Evolutionary conservation across 30 jellyfish, hydroid and myxozoan species (phyloP).

Genomic region (Phacellophora camtschatica): DNA sequence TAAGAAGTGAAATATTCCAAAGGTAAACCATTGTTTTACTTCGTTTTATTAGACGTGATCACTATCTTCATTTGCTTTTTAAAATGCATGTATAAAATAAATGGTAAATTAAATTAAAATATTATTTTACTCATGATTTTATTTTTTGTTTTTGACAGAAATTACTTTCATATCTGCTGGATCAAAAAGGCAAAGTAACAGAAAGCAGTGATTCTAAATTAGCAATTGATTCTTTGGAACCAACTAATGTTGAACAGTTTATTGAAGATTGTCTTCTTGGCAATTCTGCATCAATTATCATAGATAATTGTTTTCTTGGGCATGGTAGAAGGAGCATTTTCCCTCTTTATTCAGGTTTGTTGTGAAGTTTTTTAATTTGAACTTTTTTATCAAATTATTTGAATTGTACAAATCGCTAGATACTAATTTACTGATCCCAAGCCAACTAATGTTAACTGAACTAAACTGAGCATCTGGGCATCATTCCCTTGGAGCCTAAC

Average conservation of each 20-base stretch:
- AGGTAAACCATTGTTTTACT: too few relatives aligned
- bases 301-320: slow-evolving; percentile 29
- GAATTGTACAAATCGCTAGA: too few relatives aligned
- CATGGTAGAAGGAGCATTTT: not conserved
- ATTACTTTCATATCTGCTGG: slow-evolving; percentile 17
- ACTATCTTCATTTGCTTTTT: too few relatives aligned
- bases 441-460: too few relatives aligned
- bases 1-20: too few relatives aligned
- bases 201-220: not conserved
- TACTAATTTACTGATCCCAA: too few relatives aligned
- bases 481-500: too few relatives aligned
- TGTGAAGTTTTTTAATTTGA: not conserved
- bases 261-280: slow-evolving; percentile 64
- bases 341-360: slow-evolving; percentile 11
- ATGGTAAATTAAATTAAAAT: too few relatives aligned
- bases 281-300: slow-evolving; percentile 1
- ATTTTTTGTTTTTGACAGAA: not conserved
- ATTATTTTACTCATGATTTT: too few relatives aligned
- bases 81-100: too few relatives aligned
- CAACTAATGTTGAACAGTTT: slow-evolving; percentile 25
- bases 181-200: not conserved
- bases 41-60: too few relatives aligned
- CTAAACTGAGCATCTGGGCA: too few relatives aligned
- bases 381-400: not conserved
- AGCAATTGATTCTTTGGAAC: slow-evolving; percentile 12